These are phyloP conservation scores for Oligia strigilis DNA, from an alignment of 2,888 invertebrate genomes.

Conservation along the genomic window DNA sequence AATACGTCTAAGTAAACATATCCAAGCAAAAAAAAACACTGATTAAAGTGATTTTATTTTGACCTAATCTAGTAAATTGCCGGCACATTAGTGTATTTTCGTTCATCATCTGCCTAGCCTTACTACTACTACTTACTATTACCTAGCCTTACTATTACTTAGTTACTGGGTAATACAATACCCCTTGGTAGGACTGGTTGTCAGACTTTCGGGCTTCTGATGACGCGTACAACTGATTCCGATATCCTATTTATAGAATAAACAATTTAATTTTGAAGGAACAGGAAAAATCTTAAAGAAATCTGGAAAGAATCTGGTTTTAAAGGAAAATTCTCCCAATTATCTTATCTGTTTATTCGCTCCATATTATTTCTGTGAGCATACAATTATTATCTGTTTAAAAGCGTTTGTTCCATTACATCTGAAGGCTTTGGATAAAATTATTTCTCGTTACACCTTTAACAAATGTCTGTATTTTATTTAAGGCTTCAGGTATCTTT, in stretches of 20 bases:
- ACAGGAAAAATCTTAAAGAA: background rate
- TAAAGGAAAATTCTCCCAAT: background rate
- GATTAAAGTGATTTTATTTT: too few relatives aligned
- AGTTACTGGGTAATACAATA: too few relatives aligned
- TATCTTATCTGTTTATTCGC: background rate
- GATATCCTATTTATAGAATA: background rate
- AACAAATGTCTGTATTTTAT: constrained; percentile 13
- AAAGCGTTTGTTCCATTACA: constrained; percentile 14
- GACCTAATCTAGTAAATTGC: too few relatives aligned
- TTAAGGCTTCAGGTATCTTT: background rate
- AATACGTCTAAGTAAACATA: too few relatives aligned
- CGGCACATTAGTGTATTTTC: too few relatives aligned
- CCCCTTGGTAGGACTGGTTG: too few relatives aligned
- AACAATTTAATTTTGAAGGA: background rate
- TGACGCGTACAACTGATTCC: background rate
- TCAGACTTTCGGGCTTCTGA: too few relatives aligned
- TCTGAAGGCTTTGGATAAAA: constrained; percentile 14
- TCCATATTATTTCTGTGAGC: background rate
- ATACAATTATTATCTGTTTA: background rate
- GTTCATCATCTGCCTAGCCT: too few relatives aligned
- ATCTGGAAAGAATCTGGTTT: too few relatives aligned
- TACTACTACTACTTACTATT: too few relatives aligned
- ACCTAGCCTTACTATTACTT: too few relatives aligned
- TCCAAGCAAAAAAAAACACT: too few relatives aligned
- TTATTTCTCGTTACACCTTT: constrained; percentile 8